Evolutionary conservation across 2,797 vertebrate genomes (phyloP).

Genomic region (Falco biarmicus): DNA sequence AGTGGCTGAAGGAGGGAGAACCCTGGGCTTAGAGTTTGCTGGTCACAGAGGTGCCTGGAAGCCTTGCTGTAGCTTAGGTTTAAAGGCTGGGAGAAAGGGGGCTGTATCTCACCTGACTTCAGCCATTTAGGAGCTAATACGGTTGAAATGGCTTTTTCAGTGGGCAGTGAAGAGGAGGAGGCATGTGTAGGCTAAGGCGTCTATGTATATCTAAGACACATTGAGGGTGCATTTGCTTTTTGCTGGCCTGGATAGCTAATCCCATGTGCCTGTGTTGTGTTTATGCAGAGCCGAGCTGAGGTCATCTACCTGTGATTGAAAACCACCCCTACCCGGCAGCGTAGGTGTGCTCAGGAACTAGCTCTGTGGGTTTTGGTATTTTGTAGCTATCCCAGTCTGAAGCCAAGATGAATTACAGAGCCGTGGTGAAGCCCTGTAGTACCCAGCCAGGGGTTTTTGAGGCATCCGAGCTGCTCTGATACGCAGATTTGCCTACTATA

Average conservation of each 20-base stretch:
- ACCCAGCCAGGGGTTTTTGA: neutral
- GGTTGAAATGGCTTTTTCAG: neutral
- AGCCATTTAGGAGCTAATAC: neutral
- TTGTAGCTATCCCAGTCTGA: neutral
- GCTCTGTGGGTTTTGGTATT: neutral
- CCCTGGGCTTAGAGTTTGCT: neutral
- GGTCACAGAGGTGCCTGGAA: neutral
- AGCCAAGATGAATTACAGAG: neutral
- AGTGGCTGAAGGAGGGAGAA: neutral
- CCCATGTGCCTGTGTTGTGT: fast-evolving
- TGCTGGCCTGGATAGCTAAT: neutral
- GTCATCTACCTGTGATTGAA: fast-evolving
- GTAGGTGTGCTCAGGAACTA: neutral
- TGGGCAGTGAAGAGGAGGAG: neutral
- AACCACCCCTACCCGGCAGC: neutral
- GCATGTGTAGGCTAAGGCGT: neutral
- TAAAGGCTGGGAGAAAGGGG: neutral
- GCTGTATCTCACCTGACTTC: neutral
- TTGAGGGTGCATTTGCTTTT: neutral
- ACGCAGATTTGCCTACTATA: neutral
- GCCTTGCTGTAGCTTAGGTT: neutral
- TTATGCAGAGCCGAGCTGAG: neutral
- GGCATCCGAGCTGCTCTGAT: neutral
- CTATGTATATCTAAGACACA: fast-evolving
- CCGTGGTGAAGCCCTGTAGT: neutral